A percentile compares a stretch with the other conserved stretches of the same genome.
phyloP scores from a whole-genome alignment of 2,797 vertebrate species.

The Gymnoscopelus braueri region DNA sequence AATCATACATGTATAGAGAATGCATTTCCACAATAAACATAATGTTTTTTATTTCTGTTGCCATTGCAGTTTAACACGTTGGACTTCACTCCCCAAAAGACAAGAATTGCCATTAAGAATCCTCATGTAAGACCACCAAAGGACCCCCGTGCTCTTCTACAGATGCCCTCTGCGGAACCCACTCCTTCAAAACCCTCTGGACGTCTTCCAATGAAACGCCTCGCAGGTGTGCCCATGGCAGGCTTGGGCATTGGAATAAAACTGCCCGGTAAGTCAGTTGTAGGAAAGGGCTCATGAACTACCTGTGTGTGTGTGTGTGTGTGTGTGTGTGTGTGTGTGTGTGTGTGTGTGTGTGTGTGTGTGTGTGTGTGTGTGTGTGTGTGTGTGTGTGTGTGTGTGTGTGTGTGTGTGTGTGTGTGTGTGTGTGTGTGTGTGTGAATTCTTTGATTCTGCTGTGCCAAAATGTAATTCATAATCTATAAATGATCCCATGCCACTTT shows the following conservation, averaged over 20 bases:
- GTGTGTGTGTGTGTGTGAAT: no score
- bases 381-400: no score
- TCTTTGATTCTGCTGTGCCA: no score
- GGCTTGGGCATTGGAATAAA: constrained; percentile 71
- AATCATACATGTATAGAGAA: background rate
- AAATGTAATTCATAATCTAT: background rate
- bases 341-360: no score
- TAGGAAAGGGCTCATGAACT: background rate
- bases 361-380: no score
- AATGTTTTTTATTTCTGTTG: background rate
- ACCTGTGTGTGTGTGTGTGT: no score
- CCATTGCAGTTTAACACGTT: constrained; percentile 55
- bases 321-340: no score
- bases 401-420: no score
- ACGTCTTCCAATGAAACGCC: constrained; percentile 28
- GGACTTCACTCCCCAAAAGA: constrained; percentile 76
- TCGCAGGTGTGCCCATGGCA: constrained; percentile 56
- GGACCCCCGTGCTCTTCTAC: constrained; percentile 74
- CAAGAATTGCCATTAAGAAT: constrained; percentile 80
- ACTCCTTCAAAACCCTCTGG: constrained; percentile 22
- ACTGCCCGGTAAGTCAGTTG: constrained; percentile 70
- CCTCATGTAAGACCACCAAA: constrained; percentile 73
- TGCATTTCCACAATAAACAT: background rate
- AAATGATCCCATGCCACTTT: constrained; percentile 1
- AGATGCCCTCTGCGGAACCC: constrained; percentile 73